Conservation (phyloP, 2,888 invertebrate species). For the Eristalis tenax region DNA sequence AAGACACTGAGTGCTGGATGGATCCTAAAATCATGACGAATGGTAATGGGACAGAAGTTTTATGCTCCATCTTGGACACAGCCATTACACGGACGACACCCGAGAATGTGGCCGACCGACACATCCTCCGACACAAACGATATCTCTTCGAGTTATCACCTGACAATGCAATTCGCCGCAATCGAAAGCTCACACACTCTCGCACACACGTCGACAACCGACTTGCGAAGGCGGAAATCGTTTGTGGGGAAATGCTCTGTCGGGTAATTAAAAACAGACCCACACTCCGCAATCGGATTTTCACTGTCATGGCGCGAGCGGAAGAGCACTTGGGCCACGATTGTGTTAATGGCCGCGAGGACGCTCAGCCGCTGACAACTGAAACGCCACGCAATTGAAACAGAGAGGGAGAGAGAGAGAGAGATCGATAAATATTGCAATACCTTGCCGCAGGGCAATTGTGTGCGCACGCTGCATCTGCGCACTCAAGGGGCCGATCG, state of each 20-base stretch:
- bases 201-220: background rate
- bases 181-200: slow-evolving; percentile 7
- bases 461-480: slow-evolving; percentile 37
- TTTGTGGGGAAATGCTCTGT: slow-evolving; percentile 30
- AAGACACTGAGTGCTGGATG: background rate
- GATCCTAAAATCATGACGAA: slow-evolving; percentile 48
- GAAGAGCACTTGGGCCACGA: slow-evolving; percentile 39
- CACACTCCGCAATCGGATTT: slow-evolving; percentile 25
- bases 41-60: slow-evolving; percentile 58
- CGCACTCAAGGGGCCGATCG: background rate
- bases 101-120: slow-evolving; percentile 22
- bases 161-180: slow-evolving; percentile 51
- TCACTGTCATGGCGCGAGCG: slow-evolving; percentile 30
- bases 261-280: slow-evolving; percentile 57
- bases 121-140: slow-evolving; percentile 18
- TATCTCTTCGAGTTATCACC: slow-evolving; percentile 51
- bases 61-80: slow-evolving; percentile 11
- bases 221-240: slow-evolving; percentile 50
- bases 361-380: slow-evolving; percentile 39
- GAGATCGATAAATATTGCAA: slow-evolving; percentile 58
- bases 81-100: slow-evolving; percentile 14
- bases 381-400: slow-evolving; percentile 35
- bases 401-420: background rate
- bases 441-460: slow-evolving; percentile 49
- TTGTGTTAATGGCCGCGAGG: slow-evolving; percentile 22